Evolutionary conservation across 2,113 vertebrate genomes (phyloP).

Genomic region (Speoplatyrhinus poulsoni): DNA sequence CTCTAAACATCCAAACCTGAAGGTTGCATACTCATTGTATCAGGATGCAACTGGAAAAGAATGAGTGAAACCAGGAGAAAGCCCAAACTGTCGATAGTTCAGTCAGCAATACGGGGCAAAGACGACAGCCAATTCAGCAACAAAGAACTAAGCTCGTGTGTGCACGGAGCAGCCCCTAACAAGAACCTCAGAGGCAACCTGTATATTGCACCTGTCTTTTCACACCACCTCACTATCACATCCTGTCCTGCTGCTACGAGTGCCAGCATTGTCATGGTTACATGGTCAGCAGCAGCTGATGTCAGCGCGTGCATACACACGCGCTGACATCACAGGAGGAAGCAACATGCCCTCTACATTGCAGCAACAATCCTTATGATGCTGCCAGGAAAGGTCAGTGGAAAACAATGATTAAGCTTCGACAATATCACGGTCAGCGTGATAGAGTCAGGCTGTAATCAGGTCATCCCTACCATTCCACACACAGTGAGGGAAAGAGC

Average conservation of each 20-base stretch:
- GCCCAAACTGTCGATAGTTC: not conserved
- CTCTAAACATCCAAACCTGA: too few relatives aligned
- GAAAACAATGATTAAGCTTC: slow-evolving; percentile 40
- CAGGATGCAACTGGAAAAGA: not conserved
- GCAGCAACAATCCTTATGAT: slow-evolving; percentile 27
- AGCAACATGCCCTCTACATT: slow-evolving; percentile 1
- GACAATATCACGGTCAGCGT: slow-evolving; percentile 16
- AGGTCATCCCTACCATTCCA: slow-evolving; percentile 9
- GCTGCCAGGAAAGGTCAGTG: slow-evolving; percentile 12
- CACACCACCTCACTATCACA: slow-evolving; percentile 23
- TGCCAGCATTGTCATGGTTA: slow-evolving; percentile 42
- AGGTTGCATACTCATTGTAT: not conserved
- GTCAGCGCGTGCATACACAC: slow-evolving; percentile 15
- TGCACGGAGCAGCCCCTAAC: slow-evolving; percentile 12
- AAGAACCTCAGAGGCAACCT: not conserved
- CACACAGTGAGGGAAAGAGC: slow-evolving; percentile 13
- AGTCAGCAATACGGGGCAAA: not conserved
- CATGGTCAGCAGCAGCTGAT: slow-evolving; percentile 47
- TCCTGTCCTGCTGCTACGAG: slow-evolving; percentile 46
- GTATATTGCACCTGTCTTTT: not conserved
- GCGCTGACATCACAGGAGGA: slow-evolving; percentile 21
- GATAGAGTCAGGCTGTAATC: slow-evolving; percentile 16
- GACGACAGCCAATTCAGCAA: slow-evolving; percentile 16
- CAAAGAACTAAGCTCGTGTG: slow-evolving; percentile 25
- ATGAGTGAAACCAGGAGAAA: not conserved